Base-by-base conservation (phyloP, 2,888 invertebrate species). In the Agriopis marginaria region DNA sequence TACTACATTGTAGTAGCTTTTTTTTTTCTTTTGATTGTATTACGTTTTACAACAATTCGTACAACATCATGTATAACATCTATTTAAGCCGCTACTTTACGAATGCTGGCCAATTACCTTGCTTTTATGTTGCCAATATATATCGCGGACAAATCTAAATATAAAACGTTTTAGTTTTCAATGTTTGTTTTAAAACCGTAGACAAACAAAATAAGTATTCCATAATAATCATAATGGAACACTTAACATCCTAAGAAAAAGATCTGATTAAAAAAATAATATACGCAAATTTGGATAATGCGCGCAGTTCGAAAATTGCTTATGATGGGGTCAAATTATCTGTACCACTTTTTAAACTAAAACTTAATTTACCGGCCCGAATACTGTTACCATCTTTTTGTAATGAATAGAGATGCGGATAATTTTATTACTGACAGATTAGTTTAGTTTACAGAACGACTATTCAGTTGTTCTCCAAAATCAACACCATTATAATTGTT, bases 261-360 rank as follows among this genome's bases (percentile, higher is more conserved):
- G 61, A 61, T 61, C 51, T 61, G 51, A 61, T 61, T 60, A 10
- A 11, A 44, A 44, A 40, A 5, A n/a, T 32, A 12, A 40, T 23
- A 23, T 32, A 23, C 32, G 32, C 51, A 32, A 53, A 60, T 60
- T 49, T 40, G 60, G 40, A 39, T 50, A 60, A 6, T 23, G 17
- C 50, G 17, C 54, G 12, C n/a, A 9, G n/a, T n/a, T 40, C 40
- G 54, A 54, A 5, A 23, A 6, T 12, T 53, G 32, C n/a, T 54
- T 54, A 40, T 2, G 7, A 9, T 40, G 0, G 40, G 54, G 39
- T 54, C n/a, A 39, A 54, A 40, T 54, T 40, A 39, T 11, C 6
- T n/a, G 39, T 40, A 40, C 3, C n/a, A 9, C 5, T 47, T 54
- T 40, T n/a, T n/a, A 54, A n/a, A 11, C 40, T 14, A 54, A 32